Evolutionary conservation across 2,113 vertebrate genomes (phyloP).

Genomic region (Amblyopsis rosae): DNA sequence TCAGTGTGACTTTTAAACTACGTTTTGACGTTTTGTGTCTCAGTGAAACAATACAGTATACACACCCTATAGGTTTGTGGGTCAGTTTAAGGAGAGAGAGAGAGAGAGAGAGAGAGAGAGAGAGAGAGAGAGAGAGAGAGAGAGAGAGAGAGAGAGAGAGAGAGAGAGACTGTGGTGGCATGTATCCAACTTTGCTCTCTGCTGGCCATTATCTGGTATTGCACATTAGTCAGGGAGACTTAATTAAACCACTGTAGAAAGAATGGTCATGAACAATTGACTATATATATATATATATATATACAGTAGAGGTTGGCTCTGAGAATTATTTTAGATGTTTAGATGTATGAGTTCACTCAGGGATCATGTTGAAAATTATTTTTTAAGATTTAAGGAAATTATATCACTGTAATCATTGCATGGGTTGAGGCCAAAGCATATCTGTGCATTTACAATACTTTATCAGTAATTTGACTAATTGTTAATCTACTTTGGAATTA

Average conservation of each 20-base stretch:
- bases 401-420: no score
- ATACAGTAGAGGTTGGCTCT: neutral
- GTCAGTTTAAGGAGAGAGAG: neutral
- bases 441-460: no score
- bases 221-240: constrained; percentile 27
- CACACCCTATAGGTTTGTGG: no score
- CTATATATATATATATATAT: neutral
- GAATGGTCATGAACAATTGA: neutral
- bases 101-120: neutral
- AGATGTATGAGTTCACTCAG: neutral
- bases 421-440: no score
- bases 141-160: neutral
- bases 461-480: no score
- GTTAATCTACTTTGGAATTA: neutral
- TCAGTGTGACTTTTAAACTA: no score
- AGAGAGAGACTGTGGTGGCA: neutral
- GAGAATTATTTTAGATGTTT: neutral
- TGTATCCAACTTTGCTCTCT: constrained; percentile 68
- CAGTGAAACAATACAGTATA: no score
- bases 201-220: constrained; percentile 56
- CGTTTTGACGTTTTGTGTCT: no score
- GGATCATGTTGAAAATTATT: neutral
- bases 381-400: no score
- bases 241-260: neutral
- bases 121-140: neutral